Percentiles rank a stretch among this genome's conserved stretches.
Evolutionary conservation across 2,113 vertebrate genomes (phyloP).

Genomic region (Sturnus vulgaris): DNA sequence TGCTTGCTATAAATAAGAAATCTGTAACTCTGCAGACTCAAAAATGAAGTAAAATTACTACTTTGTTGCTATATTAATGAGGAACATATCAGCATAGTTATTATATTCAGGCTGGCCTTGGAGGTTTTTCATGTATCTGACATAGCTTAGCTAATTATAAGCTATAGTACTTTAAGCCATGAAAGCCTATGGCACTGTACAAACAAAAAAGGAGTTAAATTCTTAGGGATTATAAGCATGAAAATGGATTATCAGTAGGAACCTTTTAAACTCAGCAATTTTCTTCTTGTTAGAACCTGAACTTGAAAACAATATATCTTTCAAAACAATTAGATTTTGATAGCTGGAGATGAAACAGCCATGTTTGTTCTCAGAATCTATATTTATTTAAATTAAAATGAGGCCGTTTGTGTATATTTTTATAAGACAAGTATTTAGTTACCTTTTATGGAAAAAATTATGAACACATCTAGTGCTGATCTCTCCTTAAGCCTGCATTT

Average conservation of each 20-base stretch:
- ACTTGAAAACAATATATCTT: background rate
- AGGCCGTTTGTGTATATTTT: background rate
- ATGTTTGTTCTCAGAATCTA: background rate
- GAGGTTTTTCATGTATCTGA: background rate
- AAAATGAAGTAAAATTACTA: background rate
- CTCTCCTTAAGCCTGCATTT: background rate
- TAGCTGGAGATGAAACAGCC: background rate
- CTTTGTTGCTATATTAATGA: constrained; percentile 6
- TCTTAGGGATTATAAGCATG: background rate
- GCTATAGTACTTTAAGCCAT: background rate
- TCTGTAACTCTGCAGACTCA: background rate
- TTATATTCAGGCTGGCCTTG: background rate
- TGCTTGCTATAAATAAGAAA: background rate
- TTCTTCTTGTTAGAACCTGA: constrained; percentile 1
- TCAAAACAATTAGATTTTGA: background rate
- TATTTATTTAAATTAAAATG: background rate
- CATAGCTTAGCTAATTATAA: constrained; percentile 24
- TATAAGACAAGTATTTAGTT: background rate
- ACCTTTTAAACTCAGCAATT: background rate
- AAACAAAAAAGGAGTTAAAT: background rate
- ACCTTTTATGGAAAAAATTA: background rate
- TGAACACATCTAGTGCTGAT: background rate
- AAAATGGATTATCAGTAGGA: background rate
- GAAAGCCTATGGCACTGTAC: background rate
- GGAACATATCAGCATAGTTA: background rate